Conservation (phyloP, 1,140 invertebrate species). For the Schlechtendalia chinensis region DNA sequence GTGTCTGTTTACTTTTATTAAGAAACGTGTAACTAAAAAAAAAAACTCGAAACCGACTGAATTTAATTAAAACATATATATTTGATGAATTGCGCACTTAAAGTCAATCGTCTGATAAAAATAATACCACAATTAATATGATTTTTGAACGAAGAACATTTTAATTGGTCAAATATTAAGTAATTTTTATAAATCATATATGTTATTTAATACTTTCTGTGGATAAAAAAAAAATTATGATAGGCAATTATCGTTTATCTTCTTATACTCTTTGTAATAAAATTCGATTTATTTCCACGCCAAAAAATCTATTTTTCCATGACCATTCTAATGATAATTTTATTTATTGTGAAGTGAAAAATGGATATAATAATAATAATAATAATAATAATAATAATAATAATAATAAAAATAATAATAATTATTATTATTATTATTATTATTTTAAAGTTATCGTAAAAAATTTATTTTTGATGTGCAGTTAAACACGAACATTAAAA, state of each 20-base stretch:
- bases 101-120: not conserved
- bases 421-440: too few species aligned
- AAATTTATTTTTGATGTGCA: too few species aligned
- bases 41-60: not conserved
- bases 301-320: slow-evolving; percentile 30
- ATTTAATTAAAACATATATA: not conserved
- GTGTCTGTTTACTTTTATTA: not conserved
- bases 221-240: slow-evolving; percentile 16
- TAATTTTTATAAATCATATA: slow-evolving; percentile 30
- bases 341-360: not conserved
- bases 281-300: slow-evolving; percentile 30
- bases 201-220: slow-evolving; percentile 7
- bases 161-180: slow-evolving; percentile 31
- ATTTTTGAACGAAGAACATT: slow-evolving; percentile 17
- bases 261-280: slow-evolving; percentile 10
- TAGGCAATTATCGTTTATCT: slow-evolving; percentile 31
- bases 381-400: not conserved
- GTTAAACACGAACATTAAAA: too few species aligned
- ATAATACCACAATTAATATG: not conserved
- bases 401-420: not conserved
- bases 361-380: not conserved
- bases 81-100: not conserved
- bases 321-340: slow-evolving; percentile 4
- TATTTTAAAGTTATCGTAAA: too few species aligned
- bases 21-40: not conserved